Evolutionary conservation across 2,888 invertebrate species (phyloP), one percentile per base, ranked within the genome.

Genomic region (Elmis aenea): DNA sequence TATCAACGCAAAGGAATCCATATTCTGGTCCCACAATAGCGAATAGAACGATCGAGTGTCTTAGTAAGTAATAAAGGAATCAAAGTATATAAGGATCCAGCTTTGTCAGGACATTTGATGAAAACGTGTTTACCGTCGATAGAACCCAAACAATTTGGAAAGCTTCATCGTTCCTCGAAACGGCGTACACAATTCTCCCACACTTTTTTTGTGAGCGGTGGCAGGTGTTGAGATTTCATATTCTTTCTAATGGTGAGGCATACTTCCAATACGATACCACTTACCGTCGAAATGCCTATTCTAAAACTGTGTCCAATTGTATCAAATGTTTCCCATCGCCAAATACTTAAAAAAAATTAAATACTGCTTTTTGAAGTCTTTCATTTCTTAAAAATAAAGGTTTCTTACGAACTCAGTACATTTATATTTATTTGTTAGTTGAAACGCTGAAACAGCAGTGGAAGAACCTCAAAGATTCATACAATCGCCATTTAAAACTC

Each of bases 291-390:
- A 38, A 52, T 37, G 23, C 52, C 54, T 47, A 55, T 46, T 12
- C 52, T 49, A 38, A 50, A 55, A 28, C 29, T 57, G 38, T 52
- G 52, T 13, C 22, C 52, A 35, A 57, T 20, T n/a, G 54, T 50
- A n/a, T n/a, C n/a, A n/a, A n/a, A n/a, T n/a, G n/a, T n/a, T n/a
- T n/a, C n/a, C n/a, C n/a, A n/a, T n/a, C n/a, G n/a, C n/a, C n/a
- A n/a, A n/a, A n/a, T n/a, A n/a, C n/a, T n/a, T n/a, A n/a, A n/a
- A n/a, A n/a, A n/a, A n/a, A n/a, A n/a, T n/a, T n/a, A n/a, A n/a
- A n/a, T n/a, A n/a, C n/a, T n/a, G n/a, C n/a, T n/a, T n/a, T n/a
- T n/a, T n/a, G n/a, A n/a, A n/a, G n/a, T n/a, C n/a, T n/a, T n/a
- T n/a, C n/a, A n/a, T n/a, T n/a, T n/a, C n/a, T n/a, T n/a, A n/a